These are phyloP conservation scores for Eupithecia inturbata DNA, from an alignment of 2,888 invertebrate genomes.

Conservation along the genomic window DNA sequence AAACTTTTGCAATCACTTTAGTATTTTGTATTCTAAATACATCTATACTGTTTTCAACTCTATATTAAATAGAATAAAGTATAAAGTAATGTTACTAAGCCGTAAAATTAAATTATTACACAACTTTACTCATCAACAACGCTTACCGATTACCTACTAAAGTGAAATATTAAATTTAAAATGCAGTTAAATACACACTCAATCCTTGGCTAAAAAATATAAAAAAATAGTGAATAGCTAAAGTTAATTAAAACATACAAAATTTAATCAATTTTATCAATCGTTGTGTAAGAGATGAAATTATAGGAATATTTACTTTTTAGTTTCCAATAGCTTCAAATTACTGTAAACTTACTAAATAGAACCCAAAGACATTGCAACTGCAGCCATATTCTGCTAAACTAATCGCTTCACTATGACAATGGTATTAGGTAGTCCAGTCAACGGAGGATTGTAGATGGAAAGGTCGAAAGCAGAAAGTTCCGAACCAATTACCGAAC, in stretches of 20 bases:
- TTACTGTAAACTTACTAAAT: not conserved
- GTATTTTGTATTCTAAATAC: slow-evolving; percentile 68
- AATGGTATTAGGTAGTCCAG: too few relatives aligned
- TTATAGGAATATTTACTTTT: not conserved
- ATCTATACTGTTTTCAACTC: slow-evolving; percentile 64
- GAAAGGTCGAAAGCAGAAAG: too few relatives aligned
- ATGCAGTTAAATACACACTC: not conserved
- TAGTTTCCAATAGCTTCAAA: slow-evolving; percentile 12
- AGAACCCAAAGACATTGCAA: not conserved
- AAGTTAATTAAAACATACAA: not conserved
- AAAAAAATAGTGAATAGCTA: not conserved
- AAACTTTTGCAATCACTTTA: slow-evolving; percentile 49
- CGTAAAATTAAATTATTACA: not conserved
- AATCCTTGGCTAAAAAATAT: not conserved
- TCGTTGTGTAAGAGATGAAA: not conserved
- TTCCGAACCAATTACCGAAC: too few relatives aligned
- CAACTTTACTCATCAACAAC: not conserved
- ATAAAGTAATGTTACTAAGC: slow-evolving; percentile 15
- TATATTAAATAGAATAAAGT: slow-evolving; percentile 52
- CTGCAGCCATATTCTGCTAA: not conserved
- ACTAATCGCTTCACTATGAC: not conserved
- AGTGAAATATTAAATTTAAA: not conserved
- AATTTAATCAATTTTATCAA: not conserved
- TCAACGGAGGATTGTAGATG: too few relatives aligned
- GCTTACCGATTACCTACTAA: not conserved